Percentiles rank a stretch among this genome's conserved stretches.
Evolutionary conservation across 1,140 invertebrate genomes (phyloP).

Genomic region (Lamellibrachia luymesi): DNA sequence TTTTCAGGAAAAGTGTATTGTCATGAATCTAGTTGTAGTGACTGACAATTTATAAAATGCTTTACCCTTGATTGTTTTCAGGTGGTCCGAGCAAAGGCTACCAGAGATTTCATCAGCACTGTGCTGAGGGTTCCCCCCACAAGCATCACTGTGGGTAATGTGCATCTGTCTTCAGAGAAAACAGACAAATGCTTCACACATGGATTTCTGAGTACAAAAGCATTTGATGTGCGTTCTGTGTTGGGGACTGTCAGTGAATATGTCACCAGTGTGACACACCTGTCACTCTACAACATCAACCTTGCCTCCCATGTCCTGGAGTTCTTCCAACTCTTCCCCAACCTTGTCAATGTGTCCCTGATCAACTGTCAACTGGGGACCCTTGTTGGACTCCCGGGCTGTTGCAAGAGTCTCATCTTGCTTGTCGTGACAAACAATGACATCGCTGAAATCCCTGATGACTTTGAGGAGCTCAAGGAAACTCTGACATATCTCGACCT

Average conservation of each 20-base stretch:
- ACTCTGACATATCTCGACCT: slow-evolving; percentile 9
- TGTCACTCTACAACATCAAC: background rate
- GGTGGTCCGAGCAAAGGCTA: background rate
- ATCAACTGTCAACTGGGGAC: background rate
- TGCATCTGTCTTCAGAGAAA: background rate
- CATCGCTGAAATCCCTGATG: slow-evolving; percentile 13
- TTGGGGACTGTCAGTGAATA: background rate
- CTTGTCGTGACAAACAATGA: slow-evolving; percentile 8
- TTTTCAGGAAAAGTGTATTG: no score
- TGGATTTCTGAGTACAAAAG: background rate
- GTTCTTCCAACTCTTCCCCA: background rate
- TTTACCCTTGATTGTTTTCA: background rate
- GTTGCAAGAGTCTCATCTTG: background rate
- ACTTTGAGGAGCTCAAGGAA: background rate
- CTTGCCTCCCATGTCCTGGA: background rate
- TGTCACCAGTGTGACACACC: background rate
- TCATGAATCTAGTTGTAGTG: background rate
- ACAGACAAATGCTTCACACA: background rate
- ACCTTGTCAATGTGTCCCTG: background rate
- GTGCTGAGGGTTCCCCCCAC: background rate
- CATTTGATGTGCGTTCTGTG: background rate
- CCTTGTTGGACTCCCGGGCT: background rate
- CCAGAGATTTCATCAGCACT: background rate
- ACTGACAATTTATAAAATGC: background rate
- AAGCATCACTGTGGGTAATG: background rate